These are phyloP conservation scores for Tamandua tetradactyla DNA, from an alignment of 2,797 vertebrate genomes.

Conservation along the genomic window DNA sequence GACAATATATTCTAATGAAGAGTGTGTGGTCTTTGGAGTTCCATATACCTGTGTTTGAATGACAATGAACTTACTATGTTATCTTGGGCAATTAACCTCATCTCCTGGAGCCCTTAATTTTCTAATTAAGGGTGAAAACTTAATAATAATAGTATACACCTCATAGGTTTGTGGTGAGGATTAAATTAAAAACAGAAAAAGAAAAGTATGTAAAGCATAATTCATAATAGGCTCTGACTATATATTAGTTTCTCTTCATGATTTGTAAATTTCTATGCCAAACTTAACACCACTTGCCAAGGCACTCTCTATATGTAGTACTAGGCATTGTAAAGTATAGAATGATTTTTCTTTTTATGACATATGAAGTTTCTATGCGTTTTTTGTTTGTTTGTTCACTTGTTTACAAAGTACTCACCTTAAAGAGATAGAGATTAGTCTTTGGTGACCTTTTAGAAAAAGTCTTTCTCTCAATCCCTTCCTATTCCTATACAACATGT, in stretches of 20 bases:
- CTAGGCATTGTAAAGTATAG: neutral
- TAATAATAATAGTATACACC: slow-evolving; percentile 7
- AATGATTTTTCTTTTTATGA: neutral
- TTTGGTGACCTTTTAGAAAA: neutral
- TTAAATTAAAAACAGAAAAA: slow-evolving; percentile 25
- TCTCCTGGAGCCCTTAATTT: slow-evolving; percentile 17
- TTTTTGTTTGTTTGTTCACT: neutral
- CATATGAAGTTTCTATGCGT: neutral
- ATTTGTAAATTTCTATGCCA: slow-evolving; percentile 20
- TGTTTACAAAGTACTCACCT: neutral
- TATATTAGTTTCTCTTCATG: neutral
- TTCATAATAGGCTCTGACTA: neutral
- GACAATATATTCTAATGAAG: neutral
- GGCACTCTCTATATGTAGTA: neutral
- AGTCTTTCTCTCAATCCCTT: neutral
- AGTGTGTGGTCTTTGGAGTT: neutral
- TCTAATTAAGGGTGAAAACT: neutral
- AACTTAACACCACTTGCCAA: neutral
- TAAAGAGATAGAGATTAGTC: neutral
- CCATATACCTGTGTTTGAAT: slow-evolving; percentile 18
- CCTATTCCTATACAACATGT: neutral
- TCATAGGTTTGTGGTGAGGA: neutral
- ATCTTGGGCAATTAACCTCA: slow-evolving; percentile 23
- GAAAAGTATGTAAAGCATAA: neutral
- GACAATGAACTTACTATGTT: neutral